These are phyloP conservation scores for Brachionus sp. DNA, from an alignment of 1,140 invertebrate genomes.

Conservation along the genomic window DNA sequence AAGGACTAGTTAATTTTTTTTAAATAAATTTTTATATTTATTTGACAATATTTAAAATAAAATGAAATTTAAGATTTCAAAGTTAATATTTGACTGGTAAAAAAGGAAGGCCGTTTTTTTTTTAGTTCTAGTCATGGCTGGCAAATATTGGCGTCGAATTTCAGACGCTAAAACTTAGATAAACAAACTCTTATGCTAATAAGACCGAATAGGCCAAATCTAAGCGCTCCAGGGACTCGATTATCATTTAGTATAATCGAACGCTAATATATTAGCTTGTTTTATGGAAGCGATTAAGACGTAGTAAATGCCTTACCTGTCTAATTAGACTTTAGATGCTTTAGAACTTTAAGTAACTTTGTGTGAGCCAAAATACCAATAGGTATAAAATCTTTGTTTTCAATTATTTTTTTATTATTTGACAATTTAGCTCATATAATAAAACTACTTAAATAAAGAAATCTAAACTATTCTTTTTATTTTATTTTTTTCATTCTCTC, in stretches of 20 bases:
- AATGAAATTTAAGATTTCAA: not conserved
- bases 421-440: not conserved
- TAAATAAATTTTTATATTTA: not conserved
- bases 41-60: not conserved
- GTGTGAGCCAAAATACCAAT: not conserved
- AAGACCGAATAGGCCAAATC: not conserved
- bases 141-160: not conserved
- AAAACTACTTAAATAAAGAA: not conserved
- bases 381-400: not conserved
- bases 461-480: not conserved
- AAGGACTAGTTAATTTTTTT: conserved; percentile 1
- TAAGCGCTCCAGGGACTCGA: not conserved
- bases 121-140: not conserved
- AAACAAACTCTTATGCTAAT: not conserved
- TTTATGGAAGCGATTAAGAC: not conserved
- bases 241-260: not conserved
- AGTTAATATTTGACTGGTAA: not conserved
- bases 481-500: too few relatives aligned
- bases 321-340: not conserved
- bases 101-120: not conserved
- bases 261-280: too few relatives aligned
- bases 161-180: not conserved
- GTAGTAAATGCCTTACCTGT: not conserved
- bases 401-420: not conserved
- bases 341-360: not conserved